Evolutionary conservation across 64 coral and sea anemone species (phyloP).

Genomic region (Montipora capricornis): DNA sequence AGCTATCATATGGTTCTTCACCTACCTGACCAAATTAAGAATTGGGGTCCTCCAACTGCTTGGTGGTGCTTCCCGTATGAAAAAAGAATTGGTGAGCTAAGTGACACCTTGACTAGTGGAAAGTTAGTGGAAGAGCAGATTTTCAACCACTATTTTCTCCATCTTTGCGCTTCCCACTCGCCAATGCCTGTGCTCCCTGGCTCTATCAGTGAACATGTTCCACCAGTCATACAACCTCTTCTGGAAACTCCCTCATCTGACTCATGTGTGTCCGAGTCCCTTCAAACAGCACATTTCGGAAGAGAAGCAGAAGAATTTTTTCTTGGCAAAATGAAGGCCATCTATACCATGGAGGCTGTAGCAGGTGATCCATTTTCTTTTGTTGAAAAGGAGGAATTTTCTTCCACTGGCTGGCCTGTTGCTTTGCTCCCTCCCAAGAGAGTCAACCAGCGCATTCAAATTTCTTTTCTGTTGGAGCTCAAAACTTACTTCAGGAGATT

Average conservation of each 20-base stretch:
- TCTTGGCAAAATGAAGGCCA: neutral
- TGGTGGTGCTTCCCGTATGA: constrained; percentile 37
- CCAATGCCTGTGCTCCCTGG: too few species aligned
- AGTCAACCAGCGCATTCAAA: neutral
- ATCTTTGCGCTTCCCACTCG: too few species aligned
- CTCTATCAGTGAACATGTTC: too few species aligned
- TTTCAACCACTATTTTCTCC: too few species aligned
- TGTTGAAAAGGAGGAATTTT: neutral
- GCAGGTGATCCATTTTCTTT: neutral
- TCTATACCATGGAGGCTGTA: neutral
- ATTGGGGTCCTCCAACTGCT: neutral
- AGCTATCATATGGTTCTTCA: constrained; percentile 44
- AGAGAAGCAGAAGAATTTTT: constrained; percentile 16
- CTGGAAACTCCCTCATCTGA: too few species aligned
- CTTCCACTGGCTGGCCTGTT: neutral
- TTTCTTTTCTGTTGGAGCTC: too few species aligned
- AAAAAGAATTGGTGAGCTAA: neutral
- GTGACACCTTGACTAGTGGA: too few species aligned
- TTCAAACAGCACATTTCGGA: too few species aligned
- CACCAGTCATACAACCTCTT: too few species aligned
- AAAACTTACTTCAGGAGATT: neutral
- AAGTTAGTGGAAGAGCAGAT: too few species aligned
- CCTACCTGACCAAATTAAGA: neutral
- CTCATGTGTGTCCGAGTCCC: too few species aligned
- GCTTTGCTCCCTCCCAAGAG: neutral